A percentile compares a stretch with the other conserved stretches of the same genome.
Conservation (phyloP, 2,797 vertebrate genomes). For the Scyliorhinus canicula region DNA sequence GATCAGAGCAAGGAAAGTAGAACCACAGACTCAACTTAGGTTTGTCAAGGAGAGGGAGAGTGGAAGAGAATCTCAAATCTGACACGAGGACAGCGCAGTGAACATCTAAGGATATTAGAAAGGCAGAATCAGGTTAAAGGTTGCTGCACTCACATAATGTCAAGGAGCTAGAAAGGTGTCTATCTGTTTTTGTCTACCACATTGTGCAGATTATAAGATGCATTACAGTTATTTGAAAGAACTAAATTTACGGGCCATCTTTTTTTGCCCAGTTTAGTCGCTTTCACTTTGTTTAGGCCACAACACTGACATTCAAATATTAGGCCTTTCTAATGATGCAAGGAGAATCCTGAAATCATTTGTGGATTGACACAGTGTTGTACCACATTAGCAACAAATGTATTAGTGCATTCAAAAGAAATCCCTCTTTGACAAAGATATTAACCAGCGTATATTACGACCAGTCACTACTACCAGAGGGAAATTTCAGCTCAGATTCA, state of each 20-base stretch:
- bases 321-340: neutral
- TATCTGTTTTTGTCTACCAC: neutral
- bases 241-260: neutral
- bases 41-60: neutral
- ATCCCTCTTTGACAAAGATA: neutral
- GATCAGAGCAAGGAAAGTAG: slow-evolving; percentile 23
- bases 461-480: neutral
- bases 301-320: neutral
- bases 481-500: neutral
- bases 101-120: slow-evolving; percentile 11
- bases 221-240: neutral
- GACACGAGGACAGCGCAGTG: neutral
- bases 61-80: neutral
- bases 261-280: neutral
- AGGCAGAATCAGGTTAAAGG: slow-evolving; percentile 25
- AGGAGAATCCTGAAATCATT: neutral
- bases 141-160: neutral
- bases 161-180: neutral
- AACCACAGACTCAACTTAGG: neutral
- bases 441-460: neutral
- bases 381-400: neutral
- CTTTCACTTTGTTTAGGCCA: neutral
- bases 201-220: slow-evolving; percentile 6
- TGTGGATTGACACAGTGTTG: neutral
- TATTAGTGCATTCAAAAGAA: neutral